Percentiles rank a stretch among this genome's conserved stretches.
Conservation (phyloP, 1,140 invertebrate genomes). For the Drosophila tani region DNA sequence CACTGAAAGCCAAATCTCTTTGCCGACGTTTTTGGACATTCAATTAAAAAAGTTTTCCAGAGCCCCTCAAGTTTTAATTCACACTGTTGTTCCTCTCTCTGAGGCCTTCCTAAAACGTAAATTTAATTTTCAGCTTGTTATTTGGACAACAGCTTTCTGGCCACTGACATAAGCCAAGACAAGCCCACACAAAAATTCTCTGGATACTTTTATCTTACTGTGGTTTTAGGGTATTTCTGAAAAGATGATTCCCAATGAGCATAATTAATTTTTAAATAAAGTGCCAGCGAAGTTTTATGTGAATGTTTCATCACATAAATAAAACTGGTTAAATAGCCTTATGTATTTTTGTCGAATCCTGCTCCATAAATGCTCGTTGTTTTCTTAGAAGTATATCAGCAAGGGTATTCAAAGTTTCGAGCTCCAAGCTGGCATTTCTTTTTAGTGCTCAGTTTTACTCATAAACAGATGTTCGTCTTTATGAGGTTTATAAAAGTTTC, state of each 20-base stretch:
- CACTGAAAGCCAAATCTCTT: conserved; percentile 35
- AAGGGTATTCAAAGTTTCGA: neutral
- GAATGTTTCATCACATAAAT: neutral
- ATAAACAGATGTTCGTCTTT: conserved; percentile 30
- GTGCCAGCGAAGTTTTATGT: neutral
- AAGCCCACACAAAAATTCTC: neutral
- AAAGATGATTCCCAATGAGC: neutral
- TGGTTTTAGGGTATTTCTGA: neutral
- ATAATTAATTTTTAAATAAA: neutral
- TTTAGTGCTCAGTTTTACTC: neutral
- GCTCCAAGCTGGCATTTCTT: neutral
- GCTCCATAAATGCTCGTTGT: too few relatives aligned
- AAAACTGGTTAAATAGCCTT: neutral
- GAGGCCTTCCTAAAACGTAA: conserved; percentile 6
- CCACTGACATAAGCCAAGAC: neutral
- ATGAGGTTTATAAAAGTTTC: conserved; percentile 13
- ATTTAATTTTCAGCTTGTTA: conserved; percentile 22
- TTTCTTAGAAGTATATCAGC: neutral
- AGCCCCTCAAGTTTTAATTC: conserved; percentile 15
- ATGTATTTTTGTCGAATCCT: neutral
- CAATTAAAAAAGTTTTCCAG: conserved; percentile 36
- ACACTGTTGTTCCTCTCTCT: neutral
- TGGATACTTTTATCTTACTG: neutral
- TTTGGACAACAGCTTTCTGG: neutral
- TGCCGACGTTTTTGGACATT: conserved; percentile 8